Evolutionary conservation across 1,140 invertebrate species (phyloP).

Genomic region (Lepidotrigona ventralis): DNA sequence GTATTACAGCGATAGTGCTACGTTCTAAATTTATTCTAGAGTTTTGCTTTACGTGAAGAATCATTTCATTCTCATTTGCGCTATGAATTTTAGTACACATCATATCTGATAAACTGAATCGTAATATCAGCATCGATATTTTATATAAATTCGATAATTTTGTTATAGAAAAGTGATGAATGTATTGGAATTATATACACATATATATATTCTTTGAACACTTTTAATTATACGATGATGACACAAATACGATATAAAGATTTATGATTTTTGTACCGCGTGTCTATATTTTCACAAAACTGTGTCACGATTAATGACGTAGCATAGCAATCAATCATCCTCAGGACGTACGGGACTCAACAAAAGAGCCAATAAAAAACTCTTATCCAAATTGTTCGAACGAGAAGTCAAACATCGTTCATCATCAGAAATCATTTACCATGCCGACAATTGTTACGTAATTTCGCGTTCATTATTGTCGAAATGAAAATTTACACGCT

Average conservation of each 20-base stretch:
- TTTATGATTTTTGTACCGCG: neutral
- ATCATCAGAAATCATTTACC: neutral
- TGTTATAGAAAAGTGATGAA: no score
- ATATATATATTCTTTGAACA: no score
- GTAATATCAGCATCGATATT: no score
- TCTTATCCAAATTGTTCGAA: neutral
- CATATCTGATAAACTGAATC: neutral
- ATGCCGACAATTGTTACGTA: neutral
- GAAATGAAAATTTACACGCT: conserved; percentile 21
- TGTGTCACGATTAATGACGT: neutral
- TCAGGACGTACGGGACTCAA: neutral
- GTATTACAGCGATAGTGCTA: no score
- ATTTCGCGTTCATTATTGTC: conserved; percentile 5
- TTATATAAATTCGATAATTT: no score
- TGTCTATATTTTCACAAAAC: neutral
- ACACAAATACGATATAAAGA: neutral
- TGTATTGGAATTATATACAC: no score
- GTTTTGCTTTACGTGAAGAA: neutral
- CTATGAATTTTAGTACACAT: neutral
- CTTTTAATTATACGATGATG: no score
- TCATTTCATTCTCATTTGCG: no score
- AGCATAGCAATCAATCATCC: neutral
- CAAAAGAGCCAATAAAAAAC: neutral
- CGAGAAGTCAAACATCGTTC: neutral
- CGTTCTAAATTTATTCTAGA: no score